Base-by-base conservation (phyloP, 2,113 vertebrate species). In the Girardinichthys multiradiatus region DNA sequence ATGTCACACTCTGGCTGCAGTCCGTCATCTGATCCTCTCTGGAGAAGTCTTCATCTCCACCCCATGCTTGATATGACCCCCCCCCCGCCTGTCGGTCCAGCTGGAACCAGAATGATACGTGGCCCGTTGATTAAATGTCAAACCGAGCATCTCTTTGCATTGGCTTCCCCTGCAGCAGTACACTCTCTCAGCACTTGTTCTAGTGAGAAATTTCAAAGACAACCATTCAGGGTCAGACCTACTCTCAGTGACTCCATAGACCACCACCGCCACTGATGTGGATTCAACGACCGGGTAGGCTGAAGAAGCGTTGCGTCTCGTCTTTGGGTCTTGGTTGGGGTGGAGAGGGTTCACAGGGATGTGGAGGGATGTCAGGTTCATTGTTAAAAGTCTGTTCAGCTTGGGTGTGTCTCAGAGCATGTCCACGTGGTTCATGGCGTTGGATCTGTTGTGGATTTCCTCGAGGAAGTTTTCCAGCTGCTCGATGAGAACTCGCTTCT, bases 401-500 rank as follows among this genome's bases (percentile, higher is more conserved):
- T 37, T 37, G 73, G 84, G 70, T 42, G 37, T 1, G 48, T 61
- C 73, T 95, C 86, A 93, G 84, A 92, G 86, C 1, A 83, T 51
- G 37, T 93, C 96, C 91, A 98, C 92, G 79, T 98, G 97, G 92
- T 97, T 98, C 91, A 96, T 93, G 87, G 94, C 95, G 82, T 92
- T 95, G 68, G 96, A 94, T 94, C 96, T 94, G 87, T 91, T 95
- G 91, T 98, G 96, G 88, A 98, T 96, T 92, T 98, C 96, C 81
- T 98, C 96, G 63, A 99, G 93, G 90, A 98, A 96, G 88, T 94
- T 96, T 89, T 98, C 96, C 79, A 99, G 94, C 81, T 99, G 97
- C 93, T 99, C 97, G 76, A 99, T 98, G 87, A 99, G 94, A 94
- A 98, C 97, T 65, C 96, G 92, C 85, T 98, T 99, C 93, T 99